Base-by-base conservation (phyloP, 2,888 invertebrate genomes). In the Polymixis flavicincta region DNA sequence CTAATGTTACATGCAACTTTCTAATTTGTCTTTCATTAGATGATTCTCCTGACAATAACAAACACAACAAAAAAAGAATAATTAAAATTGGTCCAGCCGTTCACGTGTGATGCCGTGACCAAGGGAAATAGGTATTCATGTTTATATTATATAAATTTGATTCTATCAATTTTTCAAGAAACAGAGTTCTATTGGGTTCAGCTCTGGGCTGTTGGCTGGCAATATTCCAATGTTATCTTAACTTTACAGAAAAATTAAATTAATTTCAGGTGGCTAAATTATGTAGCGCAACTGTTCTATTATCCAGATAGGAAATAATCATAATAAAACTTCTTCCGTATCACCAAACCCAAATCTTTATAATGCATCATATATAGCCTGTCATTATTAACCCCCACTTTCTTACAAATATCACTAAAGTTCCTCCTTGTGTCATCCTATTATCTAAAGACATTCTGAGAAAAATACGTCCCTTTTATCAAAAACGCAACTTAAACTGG, bases 401-500 rank as follows among this genome's bases (percentile, higher is more conserved):
- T 25, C 11, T 54, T 17, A 52, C 25, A 57, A 64, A 61, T 3
- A 45, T 37, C 14, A 42, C 57, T 45, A 22, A 55, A 67, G 8
- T 73, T 79, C 60, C 13, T 50, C 14, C 50, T 14, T 8, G 55
- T 42, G 9, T 19, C 0, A 52, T 19, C 37, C 7, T n/a, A 52
- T 59, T 57, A 14, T 14, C 28, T 17, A 14, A 72, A 45, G 45
- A 67, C 57, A 79, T 66, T 9, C 17, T 11, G 0, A 59, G 28
- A 32, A 63, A 67, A 65, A 60, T 25, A 54, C 25, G 1, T 64
- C 6, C 17, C 13, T 71, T 63, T 81, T 52, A 57, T 70, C 50
- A 65, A 9, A 68, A 67, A 57, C 14, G 55, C 60, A 52, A 52
- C 50, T 73, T 60, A 73, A 64, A 55, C 60, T n/a, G n/a, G 57